Evolutionary conservation across 64 coral and sea anemone genomes (phyloP).

Genomic region (Montipora cactus): DNA sequence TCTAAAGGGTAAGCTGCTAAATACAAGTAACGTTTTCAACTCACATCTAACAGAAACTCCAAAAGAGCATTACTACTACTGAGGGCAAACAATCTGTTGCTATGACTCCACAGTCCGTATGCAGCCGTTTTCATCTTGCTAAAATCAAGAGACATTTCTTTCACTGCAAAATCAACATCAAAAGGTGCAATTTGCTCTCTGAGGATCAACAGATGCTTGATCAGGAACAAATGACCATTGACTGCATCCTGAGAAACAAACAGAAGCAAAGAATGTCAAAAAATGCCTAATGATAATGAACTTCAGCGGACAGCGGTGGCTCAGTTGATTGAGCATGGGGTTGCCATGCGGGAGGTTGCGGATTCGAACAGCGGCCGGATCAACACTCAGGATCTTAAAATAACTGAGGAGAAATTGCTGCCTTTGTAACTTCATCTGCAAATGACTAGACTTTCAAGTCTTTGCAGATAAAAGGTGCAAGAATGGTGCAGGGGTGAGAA

Average conservation of each 20-base stretch:
- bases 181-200: constrained; percentile 99
- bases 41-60: constrained; percentile 97
- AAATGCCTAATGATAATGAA: background rate
- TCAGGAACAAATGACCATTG: constrained; percentile 95
- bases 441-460: no score
- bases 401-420: no score
- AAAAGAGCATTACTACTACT: constrained; percentile 93
- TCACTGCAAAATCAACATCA: constrained; percentile 98
- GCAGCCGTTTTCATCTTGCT: constrained; percentile 97
- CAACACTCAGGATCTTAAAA: no score
- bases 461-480: no score
- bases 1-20: no score
- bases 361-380: no score
- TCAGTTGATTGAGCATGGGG: no score
- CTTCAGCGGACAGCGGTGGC: no score
- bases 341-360: no score
- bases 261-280: background rate
- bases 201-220: constrained; percentile 95
- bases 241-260: constrained; percentile 79
- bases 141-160: constrained; percentile 97
- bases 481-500: no score
- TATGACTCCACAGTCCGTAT: constrained; percentile 93
- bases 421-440: no score
- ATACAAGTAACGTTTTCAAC: background rate
- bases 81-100: constrained; percentile 93